Evolutionary conservation across 2,888 invertebrate genomes (phyloP), one percentile per base, ranked within the genome.

Genomic region (Campaea margaritaria): DNA sequence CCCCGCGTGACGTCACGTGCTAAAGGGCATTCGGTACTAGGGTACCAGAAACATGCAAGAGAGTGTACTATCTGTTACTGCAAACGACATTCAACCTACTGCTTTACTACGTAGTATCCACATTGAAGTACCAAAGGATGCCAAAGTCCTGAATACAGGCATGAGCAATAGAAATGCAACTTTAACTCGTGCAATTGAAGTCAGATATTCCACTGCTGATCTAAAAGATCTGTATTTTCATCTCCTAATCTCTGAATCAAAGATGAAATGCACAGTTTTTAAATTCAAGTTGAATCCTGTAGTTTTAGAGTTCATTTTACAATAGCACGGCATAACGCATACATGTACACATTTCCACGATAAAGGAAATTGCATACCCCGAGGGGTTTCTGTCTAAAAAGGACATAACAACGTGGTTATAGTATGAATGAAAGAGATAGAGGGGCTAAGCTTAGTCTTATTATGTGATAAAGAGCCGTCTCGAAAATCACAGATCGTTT

Each of bases 1-100:
- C 67, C 48, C 55, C 36, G 53, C 69, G 75, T 86, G 87, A 87
- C 87, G 88, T 89, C 89, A 89, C 86, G 85, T 85, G 86, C 76
- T 76, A 86, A 86, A 85, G 87, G 85, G 83, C 86, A 85, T 73
- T 67, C 54, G 57, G 59, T 82, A 90, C 87, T 73, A 89, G 85
- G 88, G 64, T 27, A 68, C 7, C 79, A 88, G 78, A 70, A 78
- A 28, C 41, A 28, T 54, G 51, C 43, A 74, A 64, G 79, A 84
- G 75, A 45, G 69, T 31, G 41, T 42, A 36, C 1, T 12, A 64
- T 28, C 12, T 52, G 28, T 15, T 50, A 38, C 11, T 9, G 14
- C 65, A 65, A 9, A 48, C 66, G 44, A 73, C 59, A 68, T 52
- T 62, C 47, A 15, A 66, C 73, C 67, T 65, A 75, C 55, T 21